phyloP scores from a whole-genome alignment of 1,140 invertebrate species.

The Saxidomus purpurata region DNA sequence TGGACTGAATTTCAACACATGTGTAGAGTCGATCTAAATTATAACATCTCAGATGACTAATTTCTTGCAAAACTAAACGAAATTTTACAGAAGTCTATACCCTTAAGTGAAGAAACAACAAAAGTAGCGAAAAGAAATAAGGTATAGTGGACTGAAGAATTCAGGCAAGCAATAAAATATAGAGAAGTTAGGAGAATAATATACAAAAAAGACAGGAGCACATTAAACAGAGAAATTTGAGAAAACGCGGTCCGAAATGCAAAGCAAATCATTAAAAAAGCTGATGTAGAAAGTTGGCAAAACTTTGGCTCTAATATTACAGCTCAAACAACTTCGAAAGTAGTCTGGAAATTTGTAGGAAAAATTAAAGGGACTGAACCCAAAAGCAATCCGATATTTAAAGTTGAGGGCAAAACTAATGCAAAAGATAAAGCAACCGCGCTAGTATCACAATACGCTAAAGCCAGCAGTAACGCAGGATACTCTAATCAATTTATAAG shows the following conservation, averaged over 20 bases:
- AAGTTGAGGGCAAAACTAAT: too few relatives aligned
- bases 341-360: not conserved
- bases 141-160: not conserved
- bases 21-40: too few relatives aligned
- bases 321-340: not conserved
- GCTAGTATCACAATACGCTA: not conserved
- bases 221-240: not conserved
- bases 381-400: too few relatives aligned
- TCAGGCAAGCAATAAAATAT: not conserved
- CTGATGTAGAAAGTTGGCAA: not conserved
- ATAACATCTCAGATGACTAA: too few relatives aligned
- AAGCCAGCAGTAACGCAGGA: not conserved
- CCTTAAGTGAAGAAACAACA: not conserved
- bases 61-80: too few relatives aligned
- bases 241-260: not conserved
- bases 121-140: not conserved
- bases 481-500: not conserved
- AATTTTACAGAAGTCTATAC: not conserved
- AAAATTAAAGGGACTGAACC: not conserved
- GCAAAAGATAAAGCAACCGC: not conserved
- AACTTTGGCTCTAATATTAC: not conserved
- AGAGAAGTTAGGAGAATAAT: too few relatives aligned
- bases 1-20: too few relatives aligned
- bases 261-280: not conserved
- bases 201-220: too few relatives aligned